Evolutionary conservation across 2,797 vertebrate genomes (phyloP), one percentile per base, ranked within the genome.

Genomic region (Kryptopterus vitreolus): DNA sequence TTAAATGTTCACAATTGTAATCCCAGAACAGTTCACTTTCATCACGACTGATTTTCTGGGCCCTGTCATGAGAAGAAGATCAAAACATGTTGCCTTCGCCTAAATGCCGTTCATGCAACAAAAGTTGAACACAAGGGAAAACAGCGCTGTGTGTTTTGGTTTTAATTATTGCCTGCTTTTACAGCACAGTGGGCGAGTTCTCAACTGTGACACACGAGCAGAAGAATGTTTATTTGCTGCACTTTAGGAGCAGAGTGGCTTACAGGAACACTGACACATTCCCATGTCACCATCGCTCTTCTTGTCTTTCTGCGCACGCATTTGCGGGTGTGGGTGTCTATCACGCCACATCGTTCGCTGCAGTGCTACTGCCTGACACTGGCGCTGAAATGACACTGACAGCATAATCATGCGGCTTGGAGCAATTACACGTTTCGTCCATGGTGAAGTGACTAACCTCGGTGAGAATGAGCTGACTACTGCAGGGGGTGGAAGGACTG

Each of bases 181-280:
- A 92, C 91, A 92, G 91, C 88, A 83, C 87, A 90, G 87, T 88
- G 91, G 91, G 92, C 87, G 81, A 91, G 85, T 82, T 79, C 85
- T 92, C 91, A 90, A 89, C 89, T 89, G 90, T 94, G 94, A 94
- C 93, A 94, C 89, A 93, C 88, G 82, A 89, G 87, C 58, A 77
- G 85, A 93, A 89, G 92, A 95, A 95, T 95, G 93, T 94, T 93
- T 92, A 93, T 93, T 91, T 93, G 92, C 91, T 92, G 89, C 91
- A 92, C 88, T 93, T 92, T 92, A 87, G 88, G 88, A 92, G 88
- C 88, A 74, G 87, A 89, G 90, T 87, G 90, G 89, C 89, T 92
- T 91, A 88, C 88, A 92, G 89, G 90, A 91, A 92, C 91, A 91
- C 87, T 93, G 92, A 93, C 92, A 92, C 92, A 94, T 92, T 93